Percentiles rank a stretch among this genome's conserved stretches.
phyloP scores from a whole-genome alignment of 92 coral and sea anemone genomes.

The Montipora capitata region DNA sequence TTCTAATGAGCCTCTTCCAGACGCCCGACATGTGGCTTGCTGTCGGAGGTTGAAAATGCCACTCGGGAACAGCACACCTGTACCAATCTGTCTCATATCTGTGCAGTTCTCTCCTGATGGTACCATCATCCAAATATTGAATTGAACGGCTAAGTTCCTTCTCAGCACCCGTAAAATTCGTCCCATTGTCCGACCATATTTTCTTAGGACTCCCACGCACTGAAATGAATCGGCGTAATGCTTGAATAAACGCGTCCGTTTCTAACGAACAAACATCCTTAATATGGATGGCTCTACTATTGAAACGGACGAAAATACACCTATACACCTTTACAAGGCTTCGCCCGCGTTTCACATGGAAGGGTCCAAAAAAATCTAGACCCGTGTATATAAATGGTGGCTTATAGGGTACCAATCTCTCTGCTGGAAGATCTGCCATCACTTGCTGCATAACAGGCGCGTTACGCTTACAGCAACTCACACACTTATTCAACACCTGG shows the following conservation, averaged over 20 bases:
- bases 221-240: slow-evolving; percentile 51
- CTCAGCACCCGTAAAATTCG: slow-evolving; percentile 70
- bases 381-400: too few relatives aligned
- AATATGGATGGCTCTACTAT: slow-evolving; percentile 69
- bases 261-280: slow-evolving; percentile 81
- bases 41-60: slow-evolving; percentile 77
- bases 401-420: too few relatives aligned
- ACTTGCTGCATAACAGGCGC: slow-evolving; percentile 64
- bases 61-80: slow-evolving; percentile 41
- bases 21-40: slow-evolving; percentile 77
- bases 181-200: slow-evolving; percentile 62
- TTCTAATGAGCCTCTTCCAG: too few relatives aligned
- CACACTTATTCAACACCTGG: slow-evolving; percentile 41
- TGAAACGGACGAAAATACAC: slow-evolving; percentile 72
- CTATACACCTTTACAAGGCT: slow-evolving; percentile 66
- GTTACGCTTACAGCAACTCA: slow-evolving; percentile 68
- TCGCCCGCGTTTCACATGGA: slow-evolving; percentile 71
- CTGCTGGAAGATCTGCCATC: slow-evolving; percentile 60
- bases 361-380: slow-evolving; percentile 69
- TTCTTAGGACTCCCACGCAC: slow-evolving; percentile 58
- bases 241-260: slow-evolving; percentile 68
- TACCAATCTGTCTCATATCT: slow-evolving; percentile 56
- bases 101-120: slow-evolving; percentile 46
- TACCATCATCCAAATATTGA: slow-evolving; percentile 30
- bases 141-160: slow-evolving; percentile 49